Percentiles rank a stretch among this genome's conserved stretches.
phyloP scores from a whole-genome alignment of 2,797 vertebrate genomes.

The Presbytis comata region DNA sequence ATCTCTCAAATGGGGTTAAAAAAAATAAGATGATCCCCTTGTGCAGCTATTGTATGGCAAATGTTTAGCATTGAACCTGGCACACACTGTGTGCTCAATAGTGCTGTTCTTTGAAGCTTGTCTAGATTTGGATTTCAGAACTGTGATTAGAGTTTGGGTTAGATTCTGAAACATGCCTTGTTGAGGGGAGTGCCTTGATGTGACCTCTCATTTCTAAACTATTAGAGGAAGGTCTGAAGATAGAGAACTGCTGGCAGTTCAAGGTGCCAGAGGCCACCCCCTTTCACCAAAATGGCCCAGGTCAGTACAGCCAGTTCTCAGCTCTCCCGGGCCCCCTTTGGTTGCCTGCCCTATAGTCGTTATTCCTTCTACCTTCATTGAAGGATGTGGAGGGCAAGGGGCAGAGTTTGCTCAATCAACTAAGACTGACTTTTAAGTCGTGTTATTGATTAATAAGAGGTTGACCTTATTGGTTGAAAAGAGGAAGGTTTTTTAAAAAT shows the following conservation, averaged over 20 bases:
- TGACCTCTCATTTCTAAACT: slow-evolving; percentile 16
- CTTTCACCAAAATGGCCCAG: not conserved
- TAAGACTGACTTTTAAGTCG: not conserved
- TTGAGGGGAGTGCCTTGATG: not conserved
- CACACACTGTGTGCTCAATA: not conserved
- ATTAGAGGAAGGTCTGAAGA: not conserved
- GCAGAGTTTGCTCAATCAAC: not conserved
- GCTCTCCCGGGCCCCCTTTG: not conserved
- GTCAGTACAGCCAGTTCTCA: not conserved
- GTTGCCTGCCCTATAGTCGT: not conserved
- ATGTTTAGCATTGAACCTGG: not conserved
- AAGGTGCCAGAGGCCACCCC: not conserved
- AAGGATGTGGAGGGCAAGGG: not conserved
- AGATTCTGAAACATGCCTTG: slow-evolving; percentile 12
- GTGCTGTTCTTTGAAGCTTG: not conserved
- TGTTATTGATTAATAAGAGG: not conserved
- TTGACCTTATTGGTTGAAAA: slow-evolving; percentile 16
- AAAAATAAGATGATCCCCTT: not conserved
- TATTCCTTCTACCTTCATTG: not conserved
- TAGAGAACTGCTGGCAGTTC: not conserved
- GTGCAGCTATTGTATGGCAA: not conserved
- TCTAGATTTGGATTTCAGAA: slow-evolving; percentile 41
- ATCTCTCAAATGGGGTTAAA: not conserved
- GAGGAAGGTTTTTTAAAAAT: not conserved
- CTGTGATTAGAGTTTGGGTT: not conserved